These are phyloP conservation scores for Macrobrachium rosenbergii DNA, from an alignment of 1,140 invertebrate genomes.

Conservation along the genomic window DNA sequence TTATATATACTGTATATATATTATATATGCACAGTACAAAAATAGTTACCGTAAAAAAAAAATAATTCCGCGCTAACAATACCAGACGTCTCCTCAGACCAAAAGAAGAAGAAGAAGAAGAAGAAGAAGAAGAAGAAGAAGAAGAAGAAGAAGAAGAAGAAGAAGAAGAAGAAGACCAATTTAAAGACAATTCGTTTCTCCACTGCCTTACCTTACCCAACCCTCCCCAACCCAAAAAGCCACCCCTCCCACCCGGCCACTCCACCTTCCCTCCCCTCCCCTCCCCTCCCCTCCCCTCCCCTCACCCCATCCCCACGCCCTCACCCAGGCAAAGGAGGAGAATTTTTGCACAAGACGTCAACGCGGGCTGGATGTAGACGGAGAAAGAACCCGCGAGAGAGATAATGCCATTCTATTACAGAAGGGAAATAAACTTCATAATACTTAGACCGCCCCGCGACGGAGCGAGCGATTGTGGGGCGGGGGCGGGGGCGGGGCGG, in stretches of 20 bases:
- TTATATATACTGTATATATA: too few species aligned
- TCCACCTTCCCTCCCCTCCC: background rate
- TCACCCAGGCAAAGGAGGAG: slow-evolving; percentile 13
- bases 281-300: background rate
- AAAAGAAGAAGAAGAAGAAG: too few species aligned
- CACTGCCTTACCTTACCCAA: too few species aligned
- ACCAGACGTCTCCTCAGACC: too few species aligned
- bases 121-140: too few species aligned
- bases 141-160: too few species aligned
- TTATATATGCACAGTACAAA: too few species aligned
- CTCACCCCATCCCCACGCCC: background rate
- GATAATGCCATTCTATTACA: slow-evolving; percentile 60
- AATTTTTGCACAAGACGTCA: slow-evolving; percentile 43
- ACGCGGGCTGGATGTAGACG: slow-evolving; percentile 14
- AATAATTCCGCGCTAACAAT: too few species aligned
- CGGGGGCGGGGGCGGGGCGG: background rate
- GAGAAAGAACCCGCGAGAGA: slow-evolving; percentile 32
- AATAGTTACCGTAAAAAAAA: too few species aligned
- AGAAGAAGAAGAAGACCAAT: too few species aligned
- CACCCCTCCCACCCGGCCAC: background rate
- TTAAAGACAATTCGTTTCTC: background rate
- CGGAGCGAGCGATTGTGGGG: background rate
- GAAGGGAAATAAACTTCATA: slow-evolving; percentile 58
- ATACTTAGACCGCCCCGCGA: background rate
- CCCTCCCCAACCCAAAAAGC: too few species aligned